These are phyloP conservation scores for Brenthis daphne DNA, from an alignment of 2,888 invertebrate genomes.

Conservation along the genomic window DNA sequence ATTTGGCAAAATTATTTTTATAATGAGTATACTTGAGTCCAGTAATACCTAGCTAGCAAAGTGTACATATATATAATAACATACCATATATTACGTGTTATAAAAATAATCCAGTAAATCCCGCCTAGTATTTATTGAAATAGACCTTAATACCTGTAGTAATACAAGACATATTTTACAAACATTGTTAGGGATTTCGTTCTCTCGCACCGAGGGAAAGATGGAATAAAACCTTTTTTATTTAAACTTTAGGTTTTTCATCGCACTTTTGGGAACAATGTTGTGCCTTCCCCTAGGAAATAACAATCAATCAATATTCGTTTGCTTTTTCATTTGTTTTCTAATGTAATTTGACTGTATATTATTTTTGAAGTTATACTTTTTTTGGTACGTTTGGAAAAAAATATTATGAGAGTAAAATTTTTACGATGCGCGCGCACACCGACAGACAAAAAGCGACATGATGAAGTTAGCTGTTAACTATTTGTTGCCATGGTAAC, in stretches of 20 bases:
- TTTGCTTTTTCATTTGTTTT: constrained; percentile 16
- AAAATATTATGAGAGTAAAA: too few species aligned
- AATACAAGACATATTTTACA: constrained; percentile 58
- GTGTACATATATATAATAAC: background rate
- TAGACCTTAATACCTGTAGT: constrained; percentile 29
- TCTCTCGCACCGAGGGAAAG: constrained; percentile 36
- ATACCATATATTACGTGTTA: constrained; percentile 12
- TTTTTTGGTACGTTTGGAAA: too few species aligned
- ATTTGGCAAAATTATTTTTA: too few species aligned
- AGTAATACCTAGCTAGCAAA: background rate
- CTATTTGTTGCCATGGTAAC: too few species aligned
- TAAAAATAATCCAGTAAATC: constrained; percentile 27
- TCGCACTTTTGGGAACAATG: constrained; percentile 63
- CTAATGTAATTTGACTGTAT: background rate
- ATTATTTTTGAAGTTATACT: too few species aligned
- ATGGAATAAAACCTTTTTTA: constrained; percentile 59
- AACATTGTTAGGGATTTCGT: constrained; percentile 49
- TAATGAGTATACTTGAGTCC: too few species aligned
- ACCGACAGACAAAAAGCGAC: too few species aligned
- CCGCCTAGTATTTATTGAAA: constrained; percentile 32
- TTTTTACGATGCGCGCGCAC: too few species aligned
- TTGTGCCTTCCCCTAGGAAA: constrained; percentile 67
- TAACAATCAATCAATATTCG: constrained; percentile 52
- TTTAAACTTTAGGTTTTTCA: constrained; percentile 60
- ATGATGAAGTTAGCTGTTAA: too few species aligned